A percentile compares a stretch with the other conserved stretches of the same genome.
phyloP scores from a whole-genome alignment of 2,113 vertebrate species.

The Myotis brandtii region DNA sequence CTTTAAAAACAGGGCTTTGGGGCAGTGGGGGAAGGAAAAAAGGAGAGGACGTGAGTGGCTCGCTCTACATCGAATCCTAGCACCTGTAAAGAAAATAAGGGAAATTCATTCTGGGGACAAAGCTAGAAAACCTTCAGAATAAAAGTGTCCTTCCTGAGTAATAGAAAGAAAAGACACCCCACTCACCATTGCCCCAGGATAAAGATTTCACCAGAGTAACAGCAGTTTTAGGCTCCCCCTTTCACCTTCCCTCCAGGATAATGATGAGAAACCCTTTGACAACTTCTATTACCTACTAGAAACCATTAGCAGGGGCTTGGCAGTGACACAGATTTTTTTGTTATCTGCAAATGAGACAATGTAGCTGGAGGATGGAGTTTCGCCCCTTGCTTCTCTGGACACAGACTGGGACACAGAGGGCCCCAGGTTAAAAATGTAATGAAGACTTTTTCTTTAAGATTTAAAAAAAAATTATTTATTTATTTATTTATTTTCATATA shows the following conservation, averaged over 20 bases:
- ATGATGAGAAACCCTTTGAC: not conserved
- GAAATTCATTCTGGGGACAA: not conserved
- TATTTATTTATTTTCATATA: no score
- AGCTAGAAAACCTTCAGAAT: not conserved
- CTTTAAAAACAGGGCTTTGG: slow-evolving; percentile 59
- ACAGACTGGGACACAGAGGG: not conserved
- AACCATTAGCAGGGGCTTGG: not conserved
- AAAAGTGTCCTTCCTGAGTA: not conserved
- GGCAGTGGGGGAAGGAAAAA: not conserved
- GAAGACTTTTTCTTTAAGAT: no score
- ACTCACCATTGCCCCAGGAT: not conserved
- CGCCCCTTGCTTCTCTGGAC: not conserved
- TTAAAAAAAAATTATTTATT: no score
- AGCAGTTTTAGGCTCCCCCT: not conserved
- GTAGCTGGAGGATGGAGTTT: not conserved
- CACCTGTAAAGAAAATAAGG: slow-evolving; percentile 40
- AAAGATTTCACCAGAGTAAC: not conserved
- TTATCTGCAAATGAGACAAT: slow-evolving; percentile 9
- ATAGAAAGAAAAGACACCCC: not conserved
- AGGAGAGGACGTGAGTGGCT: not conserved
- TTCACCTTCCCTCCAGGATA: not conserved
- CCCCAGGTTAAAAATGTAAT: not conserved
- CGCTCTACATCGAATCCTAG: not conserved
- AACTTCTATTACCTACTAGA: not conserved
- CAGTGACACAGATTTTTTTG: not conserved